Conservation (phyloP, 2,888 invertebrate species). For the Adelphocoris suturalis region DNA sequence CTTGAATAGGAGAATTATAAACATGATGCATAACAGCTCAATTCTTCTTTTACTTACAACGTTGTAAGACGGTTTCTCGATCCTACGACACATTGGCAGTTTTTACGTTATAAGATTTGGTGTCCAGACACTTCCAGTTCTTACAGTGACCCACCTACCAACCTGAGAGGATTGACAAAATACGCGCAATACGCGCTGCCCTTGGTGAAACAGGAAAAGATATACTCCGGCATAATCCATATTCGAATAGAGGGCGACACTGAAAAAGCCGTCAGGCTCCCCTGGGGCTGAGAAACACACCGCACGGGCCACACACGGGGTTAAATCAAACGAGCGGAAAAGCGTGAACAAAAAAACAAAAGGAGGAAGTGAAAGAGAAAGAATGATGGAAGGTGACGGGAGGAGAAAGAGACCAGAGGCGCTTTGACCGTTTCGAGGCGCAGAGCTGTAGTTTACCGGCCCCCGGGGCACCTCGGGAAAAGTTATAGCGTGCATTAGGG, state of each 20-base stretch:
- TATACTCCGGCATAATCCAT: background rate
- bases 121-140: no score
- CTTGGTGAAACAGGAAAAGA: background rate
- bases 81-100: no score
- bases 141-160: no score
- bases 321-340: slow-evolving; percentile 22
- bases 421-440: background rate
- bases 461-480: slow-evolving; percentile 46
- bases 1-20: no score
- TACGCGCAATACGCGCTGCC: background rate
- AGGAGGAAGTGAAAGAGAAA: background rate
- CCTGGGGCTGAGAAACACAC: no score
- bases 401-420: slow-evolving; percentile 8
- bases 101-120: no score
- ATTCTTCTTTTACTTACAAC: no score
- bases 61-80: no score
- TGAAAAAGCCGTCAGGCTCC: background rate
- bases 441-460: slow-evolving; percentile 49
- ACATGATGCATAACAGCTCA: no score
- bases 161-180: background rate
- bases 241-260: background rate
- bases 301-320: background rate
- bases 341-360: slow-evolving; percentile 3
- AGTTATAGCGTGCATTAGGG: slow-evolving; percentile 68
- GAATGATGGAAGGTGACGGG: slow-evolving; percentile 14